phyloP scores from a whole-genome alignment of 2,797 vertebrate genomes.

The Aulostomus chinensis region DNA sequence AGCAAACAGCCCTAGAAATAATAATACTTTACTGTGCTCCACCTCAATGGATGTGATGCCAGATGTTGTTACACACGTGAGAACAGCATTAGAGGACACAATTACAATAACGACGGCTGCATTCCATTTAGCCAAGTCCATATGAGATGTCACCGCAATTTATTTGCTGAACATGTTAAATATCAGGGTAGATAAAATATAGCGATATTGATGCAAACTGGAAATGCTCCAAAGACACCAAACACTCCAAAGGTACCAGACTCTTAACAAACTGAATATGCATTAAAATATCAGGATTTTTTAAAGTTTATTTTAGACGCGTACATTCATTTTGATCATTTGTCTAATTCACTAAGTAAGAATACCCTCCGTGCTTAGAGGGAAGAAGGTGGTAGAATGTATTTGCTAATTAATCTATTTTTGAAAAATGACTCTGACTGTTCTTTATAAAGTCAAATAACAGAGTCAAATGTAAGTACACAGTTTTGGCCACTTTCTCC shows the following conservation, averaged over 20 bases:
- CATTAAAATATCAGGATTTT: too few relatives aligned
- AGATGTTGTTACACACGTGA: neutral
- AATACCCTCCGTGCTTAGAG: too few relatives aligned
- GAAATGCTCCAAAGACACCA: too few relatives aligned
- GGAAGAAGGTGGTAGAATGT: neutral
- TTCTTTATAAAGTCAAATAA: neutral
- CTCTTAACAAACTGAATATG: too few relatives aligned
- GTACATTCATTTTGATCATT: neutral
- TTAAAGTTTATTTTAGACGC: neutral
- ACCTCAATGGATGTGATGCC: conserved; percentile 12
- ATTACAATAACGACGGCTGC: too few relatives aligned
- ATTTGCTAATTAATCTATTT: conserved; percentile 1
- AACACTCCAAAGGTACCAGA: too few relatives aligned
- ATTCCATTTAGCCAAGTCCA: too few relatives aligned
- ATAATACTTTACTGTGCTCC: conserved; percentile 3
- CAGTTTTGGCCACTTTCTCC: neutral
- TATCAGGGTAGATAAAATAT: neutral
- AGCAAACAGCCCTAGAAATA: conserved; percentile 3
- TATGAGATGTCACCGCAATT: too few relatives aligned
- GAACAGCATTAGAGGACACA: too few relatives aligned
- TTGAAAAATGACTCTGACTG: neutral
- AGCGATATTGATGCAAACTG: too few relatives aligned
- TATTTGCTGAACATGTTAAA: too few relatives aligned
- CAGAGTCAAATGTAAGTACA: neutral
- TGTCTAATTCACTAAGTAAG: conserved; percentile 7